phyloP scores from a whole-genome alignment of 35 echinoderm and acorn worm species.

The Apostichopus japonicus region DNA sequence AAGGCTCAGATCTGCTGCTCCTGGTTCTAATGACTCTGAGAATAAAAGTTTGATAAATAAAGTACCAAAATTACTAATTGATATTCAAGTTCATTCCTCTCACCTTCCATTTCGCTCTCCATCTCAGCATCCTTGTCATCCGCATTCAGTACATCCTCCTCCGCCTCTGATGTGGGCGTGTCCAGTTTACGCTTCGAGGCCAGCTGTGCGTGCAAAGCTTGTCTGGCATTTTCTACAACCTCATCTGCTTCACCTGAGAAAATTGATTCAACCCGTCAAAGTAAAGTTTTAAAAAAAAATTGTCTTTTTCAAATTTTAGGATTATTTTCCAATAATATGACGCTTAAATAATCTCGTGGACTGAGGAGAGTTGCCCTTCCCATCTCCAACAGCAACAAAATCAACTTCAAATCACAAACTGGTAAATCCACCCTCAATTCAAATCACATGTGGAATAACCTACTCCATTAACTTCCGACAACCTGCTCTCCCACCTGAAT shows the following conservation, averaged over 20 bases:
- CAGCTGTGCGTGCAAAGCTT: constrained; percentile 96
- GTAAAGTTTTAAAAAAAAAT: neutral
- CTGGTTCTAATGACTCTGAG: too few species aligned
- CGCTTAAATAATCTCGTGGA: too few species aligned
- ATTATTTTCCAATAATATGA: neutral
- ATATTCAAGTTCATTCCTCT: neutral
- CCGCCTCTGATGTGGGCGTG: constrained; percentile 67
- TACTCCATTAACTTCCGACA: too few species aligned
- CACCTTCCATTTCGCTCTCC: constrained; percentile 97
- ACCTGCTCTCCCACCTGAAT: too few species aligned
- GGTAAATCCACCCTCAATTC: too few species aligned
- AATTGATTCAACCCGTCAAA: neutral
- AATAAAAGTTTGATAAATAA: too few species aligned
- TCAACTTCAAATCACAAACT: too few species aligned
- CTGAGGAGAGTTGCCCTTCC: too few species aligned
- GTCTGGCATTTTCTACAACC: constrained; percentile 90
- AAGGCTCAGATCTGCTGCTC: too few species aligned
- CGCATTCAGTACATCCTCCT: constrained; percentile 74
- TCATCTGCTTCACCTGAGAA: constrained; percentile 83
- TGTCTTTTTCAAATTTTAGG: neutral
- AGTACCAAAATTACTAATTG: too few species aligned
- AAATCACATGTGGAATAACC: too few species aligned
- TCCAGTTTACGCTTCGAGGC: constrained; percentile 69
- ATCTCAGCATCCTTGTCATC: constrained; percentile 96
- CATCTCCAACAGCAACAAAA: too few species aligned